phyloP scores from a whole-genome alignment of 2,888 invertebrate genomes.

The Erebia epiphron region DNA sequence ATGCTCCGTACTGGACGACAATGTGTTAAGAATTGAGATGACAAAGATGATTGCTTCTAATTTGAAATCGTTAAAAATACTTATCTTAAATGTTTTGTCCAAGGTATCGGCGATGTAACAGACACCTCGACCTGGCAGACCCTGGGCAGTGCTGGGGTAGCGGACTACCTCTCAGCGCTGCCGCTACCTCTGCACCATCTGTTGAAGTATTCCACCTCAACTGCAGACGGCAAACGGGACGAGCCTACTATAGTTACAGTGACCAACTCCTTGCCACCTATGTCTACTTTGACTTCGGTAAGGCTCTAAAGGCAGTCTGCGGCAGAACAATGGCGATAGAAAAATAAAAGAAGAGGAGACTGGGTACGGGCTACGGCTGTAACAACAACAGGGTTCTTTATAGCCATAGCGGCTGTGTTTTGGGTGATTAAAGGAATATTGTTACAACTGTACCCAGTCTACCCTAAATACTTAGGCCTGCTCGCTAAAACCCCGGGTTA shows the following conservation, averaged over 20 bases:
- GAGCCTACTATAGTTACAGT: conserved; percentile 79
- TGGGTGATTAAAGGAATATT: too few species aligned
- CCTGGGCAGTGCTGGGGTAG: conserved; percentile 88
- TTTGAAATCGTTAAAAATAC: background rate
- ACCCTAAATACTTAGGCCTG: too few species aligned
- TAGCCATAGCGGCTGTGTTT: too few species aligned
- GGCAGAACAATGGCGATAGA: too few species aligned
- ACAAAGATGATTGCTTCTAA: too few species aligned
- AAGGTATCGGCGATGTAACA: conserved; percentile 75
- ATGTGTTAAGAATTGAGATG: too few species aligned
- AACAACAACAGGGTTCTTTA: too few species aligned
- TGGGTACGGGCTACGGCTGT: too few species aligned
- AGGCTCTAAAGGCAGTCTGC: conserved; percentile 10
- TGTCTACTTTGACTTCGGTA: conserved; percentile 58
- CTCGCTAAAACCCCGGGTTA: too few species aligned
- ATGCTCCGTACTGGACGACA: too few species aligned
- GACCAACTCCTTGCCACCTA: conserved; percentile 57
- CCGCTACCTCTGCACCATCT: conserved; percentile 92
- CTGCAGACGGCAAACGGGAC: conserved; percentile 88
- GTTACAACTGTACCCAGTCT: too few species aligned
- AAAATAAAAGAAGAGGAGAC: too few species aligned
- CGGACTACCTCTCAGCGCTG: conserved; percentile 92
- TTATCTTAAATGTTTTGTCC: conserved; percentile 4
- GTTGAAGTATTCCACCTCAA: conserved; percentile 89
- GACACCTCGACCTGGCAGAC: conserved; percentile 87